Conservation (phyloP, 2,113 vertebrate genomes). For the Sceloporus undulatus region DNA sequence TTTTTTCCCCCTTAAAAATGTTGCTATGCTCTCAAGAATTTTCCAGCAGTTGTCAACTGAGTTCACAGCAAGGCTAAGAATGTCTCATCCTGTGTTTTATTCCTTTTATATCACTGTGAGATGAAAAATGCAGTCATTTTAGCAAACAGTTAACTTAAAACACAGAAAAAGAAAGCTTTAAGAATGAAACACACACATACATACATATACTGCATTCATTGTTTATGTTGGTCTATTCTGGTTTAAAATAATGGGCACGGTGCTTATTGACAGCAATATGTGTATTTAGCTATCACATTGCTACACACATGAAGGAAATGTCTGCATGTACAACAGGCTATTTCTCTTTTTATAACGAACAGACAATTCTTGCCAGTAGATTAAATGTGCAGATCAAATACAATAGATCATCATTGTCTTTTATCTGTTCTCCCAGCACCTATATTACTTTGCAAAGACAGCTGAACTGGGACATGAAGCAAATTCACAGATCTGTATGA, state of each 20-base stretch:
- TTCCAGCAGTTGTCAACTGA: slow-evolving; percentile 76
- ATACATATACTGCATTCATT: neutral
- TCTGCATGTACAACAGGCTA: neutral
- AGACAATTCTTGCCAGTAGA: neutral
- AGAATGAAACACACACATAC: neutral
- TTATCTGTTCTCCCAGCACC: neutral
- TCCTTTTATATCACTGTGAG: slow-evolving; percentile 69
- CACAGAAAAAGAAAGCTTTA: no score
- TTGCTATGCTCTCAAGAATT: slow-evolving; percentile 68
- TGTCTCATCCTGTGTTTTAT: slow-evolving; percentile 73
- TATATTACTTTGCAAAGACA: neutral
- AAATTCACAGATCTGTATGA: neutral
- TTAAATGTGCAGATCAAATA: neutral
- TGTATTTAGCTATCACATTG: neutral
- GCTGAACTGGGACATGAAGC: neutral
- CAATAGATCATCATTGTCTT: neutral
- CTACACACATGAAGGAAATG: neutral
- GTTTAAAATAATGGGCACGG: neutral
- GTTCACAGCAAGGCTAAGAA: slow-evolving; percentile 75
- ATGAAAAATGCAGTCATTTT: slow-evolving; percentile 64
- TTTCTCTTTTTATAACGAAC: neutral
- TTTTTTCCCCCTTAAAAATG: slow-evolving; percentile 66
- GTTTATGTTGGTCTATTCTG: neutral
- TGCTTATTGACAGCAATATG: neutral
- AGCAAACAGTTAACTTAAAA: neutral